Conservation (phyloP, 2,888 invertebrate genomes). For the Cheilosia soror region DNA sequence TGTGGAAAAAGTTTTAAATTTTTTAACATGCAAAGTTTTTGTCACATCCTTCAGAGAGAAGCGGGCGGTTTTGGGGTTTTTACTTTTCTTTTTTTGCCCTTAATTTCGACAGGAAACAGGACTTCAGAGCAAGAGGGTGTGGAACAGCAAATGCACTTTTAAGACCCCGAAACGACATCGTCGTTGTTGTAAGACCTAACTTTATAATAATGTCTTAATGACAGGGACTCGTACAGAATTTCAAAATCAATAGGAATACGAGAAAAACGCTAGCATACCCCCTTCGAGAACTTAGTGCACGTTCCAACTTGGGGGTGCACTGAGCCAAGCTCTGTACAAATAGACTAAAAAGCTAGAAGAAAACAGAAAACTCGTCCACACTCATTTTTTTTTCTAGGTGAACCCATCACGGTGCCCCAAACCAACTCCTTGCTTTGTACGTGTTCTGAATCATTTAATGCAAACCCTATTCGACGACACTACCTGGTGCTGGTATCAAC, state of each 20-base stretch:
- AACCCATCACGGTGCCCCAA: constrained; percentile 53
- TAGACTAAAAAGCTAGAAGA: constrained; percentile 28
- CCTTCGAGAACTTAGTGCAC: constrained; percentile 44
- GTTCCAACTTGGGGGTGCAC: constrained; percentile 43
- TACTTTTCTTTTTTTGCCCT: constrained; percentile 11
- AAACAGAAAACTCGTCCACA: constrained; percentile 17
- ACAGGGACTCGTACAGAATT: constrained; percentile 72
- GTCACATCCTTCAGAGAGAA: constrained; percentile 60
- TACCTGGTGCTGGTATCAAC: not conserved
- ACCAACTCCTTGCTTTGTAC: constrained; percentile 48
- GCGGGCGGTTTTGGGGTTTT: constrained; percentile 21
- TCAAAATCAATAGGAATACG: constrained; percentile 71
- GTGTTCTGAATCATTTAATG: constrained; percentile 66
- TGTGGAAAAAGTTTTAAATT: constrained; percentile 63
- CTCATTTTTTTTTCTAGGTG: constrained; percentile 25
- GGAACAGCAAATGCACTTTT: constrained; percentile 67
- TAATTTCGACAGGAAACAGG: constrained; percentile 54
- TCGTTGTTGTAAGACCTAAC: constrained; percentile 72
- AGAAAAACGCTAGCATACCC: constrained; percentile 17
- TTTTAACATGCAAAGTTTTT: constrained; percentile 74
- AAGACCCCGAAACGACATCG: constrained; percentile 67
- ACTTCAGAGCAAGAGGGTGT: constrained; percentile 12
- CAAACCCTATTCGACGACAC: constrained; percentile 12
- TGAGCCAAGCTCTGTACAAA: constrained; percentile 45
- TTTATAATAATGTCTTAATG: constrained; percentile 76